Evolutionary conservation across 2,888 invertebrate species (phyloP), one percentile per base, ranked within the genome.

Genomic region (Sturmia bella): DNA sequence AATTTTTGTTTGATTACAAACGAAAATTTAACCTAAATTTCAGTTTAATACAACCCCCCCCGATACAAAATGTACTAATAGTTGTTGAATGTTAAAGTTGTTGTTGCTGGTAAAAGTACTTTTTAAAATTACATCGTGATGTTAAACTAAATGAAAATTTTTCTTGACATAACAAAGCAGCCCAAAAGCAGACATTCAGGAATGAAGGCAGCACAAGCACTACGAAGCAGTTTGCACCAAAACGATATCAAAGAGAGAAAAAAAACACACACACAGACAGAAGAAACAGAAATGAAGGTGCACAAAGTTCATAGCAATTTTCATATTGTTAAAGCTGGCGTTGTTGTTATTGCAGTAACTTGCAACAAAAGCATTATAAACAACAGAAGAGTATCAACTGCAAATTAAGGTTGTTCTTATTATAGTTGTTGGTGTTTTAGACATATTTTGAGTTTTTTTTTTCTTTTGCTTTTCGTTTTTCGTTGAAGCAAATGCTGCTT

Each of bases 51-150:
- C 37, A 59, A 52, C 37, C 57, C 64, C 57, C 64, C 66, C 32
- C 66, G 59, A 52, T 32, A 59, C 17, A 52, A 78, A 72, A 66
- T 74, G 39, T 64, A 72, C 41, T 72, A 52, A 76, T 66, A 68
- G 59, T 54, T 69, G 59, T 59, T 66, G 66, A 72, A 59, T 63
- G 61, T 74, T 76, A 43, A 45, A 57, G 19, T 37, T 63, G 50
- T 64, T 76, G 69, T 78, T 82, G 79, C 48, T 80, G 77, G 73
- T 77, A 80, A 80, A 86, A 87, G 87, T 87, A 88, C 88, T 89
- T 88, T 87, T 87, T 83, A 87, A 89, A 89, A 89, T 89, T 89
- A 89, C 88, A 89, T 89, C 89, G 88, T 89, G 89, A 89, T 89
- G 88, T 86, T 83, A 77, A 84, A 83, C 83, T 83, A 82, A 82